Evolutionary conservation across 1,140 invertebrate genomes (phyloP).

Genomic region (Laupala kohalensis): DNA sequence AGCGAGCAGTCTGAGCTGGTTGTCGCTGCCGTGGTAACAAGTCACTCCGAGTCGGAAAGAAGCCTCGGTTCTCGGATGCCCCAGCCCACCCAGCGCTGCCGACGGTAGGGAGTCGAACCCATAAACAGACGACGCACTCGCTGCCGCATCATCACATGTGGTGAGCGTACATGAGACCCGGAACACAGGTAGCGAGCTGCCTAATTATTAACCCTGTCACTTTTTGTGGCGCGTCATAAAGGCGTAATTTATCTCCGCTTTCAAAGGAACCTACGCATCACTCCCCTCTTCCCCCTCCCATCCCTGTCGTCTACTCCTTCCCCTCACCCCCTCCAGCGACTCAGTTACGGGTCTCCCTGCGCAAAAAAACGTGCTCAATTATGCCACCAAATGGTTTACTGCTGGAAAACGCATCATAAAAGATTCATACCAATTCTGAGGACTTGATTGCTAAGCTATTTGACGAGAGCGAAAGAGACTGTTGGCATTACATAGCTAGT

Average conservation of each 20-base stretch:
- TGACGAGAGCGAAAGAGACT: not conserved
- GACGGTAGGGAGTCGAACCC: not conserved
- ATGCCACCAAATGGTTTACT: not conserved
- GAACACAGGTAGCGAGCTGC: not conserved
- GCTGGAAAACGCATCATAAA: not conserved
- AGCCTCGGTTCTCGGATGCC: too few relatives aligned
- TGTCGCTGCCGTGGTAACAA: too few relatives aligned
- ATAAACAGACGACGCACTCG: not conserved
- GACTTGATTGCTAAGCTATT: not conserved
- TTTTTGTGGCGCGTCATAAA: not conserved
- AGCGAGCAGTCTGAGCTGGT: not conserved
- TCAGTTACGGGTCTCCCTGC: not conserved
- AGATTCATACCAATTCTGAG: not conserved
- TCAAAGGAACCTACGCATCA: not conserved
- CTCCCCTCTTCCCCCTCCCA: too few relatives aligned
- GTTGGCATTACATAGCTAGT: not conserved
- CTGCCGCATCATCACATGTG: not conserved
- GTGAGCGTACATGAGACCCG: not conserved
- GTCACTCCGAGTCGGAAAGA: not conserved
- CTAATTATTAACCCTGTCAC: not conserved
- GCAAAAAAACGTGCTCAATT: not conserved
- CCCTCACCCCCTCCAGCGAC: not conserved
- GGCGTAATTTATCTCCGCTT: not conserved
- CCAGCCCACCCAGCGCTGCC: not conserved
- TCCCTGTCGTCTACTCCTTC: not conserved